A percentile compares a stretch with the other conserved stretches of the same genome.
phyloP scores from a whole-genome alignment of 2,797 vertebrate species.

The Eulemur coronatus region DNA sequence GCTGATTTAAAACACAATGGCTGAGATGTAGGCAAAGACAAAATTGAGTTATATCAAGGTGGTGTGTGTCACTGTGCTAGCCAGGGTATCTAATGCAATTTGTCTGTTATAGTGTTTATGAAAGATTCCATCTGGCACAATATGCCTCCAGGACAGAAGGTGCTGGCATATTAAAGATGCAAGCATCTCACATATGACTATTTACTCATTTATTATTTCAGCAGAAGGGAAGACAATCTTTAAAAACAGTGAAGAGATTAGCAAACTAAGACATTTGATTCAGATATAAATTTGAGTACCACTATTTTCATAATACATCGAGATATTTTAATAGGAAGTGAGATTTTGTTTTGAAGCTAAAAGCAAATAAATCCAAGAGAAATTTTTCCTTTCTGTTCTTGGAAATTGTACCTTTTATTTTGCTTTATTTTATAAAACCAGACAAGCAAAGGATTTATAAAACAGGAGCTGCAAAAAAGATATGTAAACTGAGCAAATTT shows the following conservation, averaged over 20 bases:
- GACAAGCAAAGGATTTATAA: neutral
- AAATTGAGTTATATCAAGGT: slow-evolving; percentile 77
- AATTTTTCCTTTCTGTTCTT: neutral
- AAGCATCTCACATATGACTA: slow-evolving; percentile 57
- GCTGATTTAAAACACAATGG: slow-evolving; percentile 15
- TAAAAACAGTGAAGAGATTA: slow-evolving; percentile 27
- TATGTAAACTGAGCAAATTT: slow-evolving; percentile 12
- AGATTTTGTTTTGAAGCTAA: slow-evolving; percentile 14
- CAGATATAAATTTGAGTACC: neutral
- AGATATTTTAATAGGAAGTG: neutral
- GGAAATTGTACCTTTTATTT: neutral
- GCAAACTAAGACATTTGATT: neutral
- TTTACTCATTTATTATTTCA: slow-evolving; percentile 57
- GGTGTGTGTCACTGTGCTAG: slow-evolving; percentile 34
- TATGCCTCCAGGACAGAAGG: slow-evolving; percentile 76
- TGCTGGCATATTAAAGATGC: slow-evolving; percentile 79
- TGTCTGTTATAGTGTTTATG: slow-evolving; percentile 75
- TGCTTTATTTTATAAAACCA: neutral
- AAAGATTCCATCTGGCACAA: slow-evolving; percentile 75
- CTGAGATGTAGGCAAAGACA: slow-evolving; percentile 51
- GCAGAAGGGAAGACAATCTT: neutral
- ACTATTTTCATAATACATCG: neutral
- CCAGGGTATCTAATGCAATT: slow-evolving; percentile 72
- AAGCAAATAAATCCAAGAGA: slow-evolving; percentile 5
- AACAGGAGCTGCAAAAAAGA: neutral